These are phyloP conservation scores for Phallusia fumigata DNA, from an alignment of 23 tunicate species.

Conservation along the genomic window DNA sequence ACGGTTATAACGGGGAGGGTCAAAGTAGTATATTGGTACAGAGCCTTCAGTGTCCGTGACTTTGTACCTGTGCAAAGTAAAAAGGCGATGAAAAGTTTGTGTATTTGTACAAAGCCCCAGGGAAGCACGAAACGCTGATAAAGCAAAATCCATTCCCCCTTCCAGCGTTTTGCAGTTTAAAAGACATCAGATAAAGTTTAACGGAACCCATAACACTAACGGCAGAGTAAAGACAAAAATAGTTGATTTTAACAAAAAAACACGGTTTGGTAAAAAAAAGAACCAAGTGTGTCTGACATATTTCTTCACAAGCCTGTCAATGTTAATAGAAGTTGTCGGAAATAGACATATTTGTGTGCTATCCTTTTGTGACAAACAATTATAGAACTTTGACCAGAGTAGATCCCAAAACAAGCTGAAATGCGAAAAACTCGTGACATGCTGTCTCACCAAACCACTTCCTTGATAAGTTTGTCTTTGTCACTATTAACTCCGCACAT, in stretches of 20 bases:
- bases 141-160: neutral
- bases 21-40: slow-evolving; percentile 5
- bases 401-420: neutral
- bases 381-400: too few species aligned
- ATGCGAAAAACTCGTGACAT: too few species aligned
- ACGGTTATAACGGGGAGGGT: slow-evolving; percentile 18
- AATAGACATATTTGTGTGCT: too few species aligned
- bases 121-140: too few species aligned
- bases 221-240: neutral
- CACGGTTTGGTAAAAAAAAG: too few species aligned
- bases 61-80: slow-evolving; percentile 12
- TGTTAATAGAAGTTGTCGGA: too few species aligned
- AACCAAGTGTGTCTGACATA: too few species aligned
- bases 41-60: neutral
- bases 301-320: too few species aligned
- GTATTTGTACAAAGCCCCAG: too few species aligned
- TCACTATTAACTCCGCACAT: slow-evolving; percentile 2
- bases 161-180: neutral
- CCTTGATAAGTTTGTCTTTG: slow-evolving; percentile 18
- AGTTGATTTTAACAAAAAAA: neutral
- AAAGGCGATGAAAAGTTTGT: too few species aligned
- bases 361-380: too few species aligned
- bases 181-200: neutral
- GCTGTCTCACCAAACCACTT: slow-evolving; percentile 30
- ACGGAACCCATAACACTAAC: neutral